phyloP scores from a whole-genome alignment of 2,113 vertebrate species.

The Lagopus muta region DNA sequence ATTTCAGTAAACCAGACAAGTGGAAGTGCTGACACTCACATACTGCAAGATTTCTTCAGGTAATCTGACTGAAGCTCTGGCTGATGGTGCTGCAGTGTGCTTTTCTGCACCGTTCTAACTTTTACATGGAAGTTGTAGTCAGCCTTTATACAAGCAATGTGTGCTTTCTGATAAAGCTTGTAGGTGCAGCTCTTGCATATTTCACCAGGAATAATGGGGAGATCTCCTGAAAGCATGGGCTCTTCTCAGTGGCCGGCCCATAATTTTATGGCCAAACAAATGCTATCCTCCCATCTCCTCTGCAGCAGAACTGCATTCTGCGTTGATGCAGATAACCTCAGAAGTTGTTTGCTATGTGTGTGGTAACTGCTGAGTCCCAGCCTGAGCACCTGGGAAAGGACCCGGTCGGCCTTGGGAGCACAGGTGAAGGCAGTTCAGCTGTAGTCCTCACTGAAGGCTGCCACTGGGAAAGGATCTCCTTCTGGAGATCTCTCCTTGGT shows the following conservation, averaged over 20 bases:
- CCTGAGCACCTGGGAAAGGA: too few species aligned
- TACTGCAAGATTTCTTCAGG: not conserved
- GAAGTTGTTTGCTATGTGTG: not conserved
- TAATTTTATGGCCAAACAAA: not conserved
- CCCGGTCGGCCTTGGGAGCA: too few species aligned
- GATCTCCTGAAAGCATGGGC: not conserved
- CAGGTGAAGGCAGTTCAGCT: too few species aligned
- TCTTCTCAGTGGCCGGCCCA: fast-evolving
- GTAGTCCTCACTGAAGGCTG: too few species aligned
- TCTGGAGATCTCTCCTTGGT: too few species aligned
- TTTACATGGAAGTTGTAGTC: too few species aligned
- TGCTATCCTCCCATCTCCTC: not conserved
- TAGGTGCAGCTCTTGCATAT: fast-evolving
- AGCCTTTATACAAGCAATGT: not conserved
- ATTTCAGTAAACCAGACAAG: not conserved
- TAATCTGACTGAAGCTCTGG: not conserved
- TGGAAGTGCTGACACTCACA: not conserved
- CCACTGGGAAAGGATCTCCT: too few species aligned
- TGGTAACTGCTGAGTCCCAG: too few species aligned
- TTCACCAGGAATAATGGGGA: not conserved
- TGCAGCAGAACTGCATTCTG: not conserved
- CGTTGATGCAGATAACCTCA: not conserved
- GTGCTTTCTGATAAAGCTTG: not conserved
- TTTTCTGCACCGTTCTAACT: not conserved
- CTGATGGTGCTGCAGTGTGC: not conserved